These are phyloP conservation scores for Herpetotheres cachinnans DNA, from an alignment of 2,113 vertebrate genomes.

Conservation along the genomic window DNA sequence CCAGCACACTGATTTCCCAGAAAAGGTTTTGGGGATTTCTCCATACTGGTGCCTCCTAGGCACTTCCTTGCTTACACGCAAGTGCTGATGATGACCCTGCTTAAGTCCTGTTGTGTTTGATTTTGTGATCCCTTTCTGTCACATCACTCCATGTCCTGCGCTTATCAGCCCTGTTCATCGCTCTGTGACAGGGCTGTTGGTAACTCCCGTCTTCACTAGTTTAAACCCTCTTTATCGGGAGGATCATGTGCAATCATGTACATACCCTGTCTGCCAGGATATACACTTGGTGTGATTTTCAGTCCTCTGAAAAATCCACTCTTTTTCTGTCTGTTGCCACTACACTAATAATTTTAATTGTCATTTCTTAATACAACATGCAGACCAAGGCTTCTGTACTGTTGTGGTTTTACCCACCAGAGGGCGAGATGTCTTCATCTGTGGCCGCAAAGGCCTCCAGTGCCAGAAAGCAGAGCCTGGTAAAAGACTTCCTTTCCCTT, in stretches of 20 bases:
- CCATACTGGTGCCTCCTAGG: not conserved
- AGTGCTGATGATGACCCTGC: too few species aligned
- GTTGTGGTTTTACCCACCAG: constrained; percentile 7
- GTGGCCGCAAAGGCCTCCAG: not conserved
- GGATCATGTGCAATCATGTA: not conserved
- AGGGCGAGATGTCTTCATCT: constrained; percentile 33
- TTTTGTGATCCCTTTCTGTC: not conserved
- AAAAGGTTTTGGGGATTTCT: not conserved
- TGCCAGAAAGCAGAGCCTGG: not conserved
- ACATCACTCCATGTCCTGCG: accelerated
- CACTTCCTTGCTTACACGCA: too few species aligned
- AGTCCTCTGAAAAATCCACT: not conserved
- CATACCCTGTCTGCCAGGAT: not conserved
- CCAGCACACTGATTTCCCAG: not conserved
- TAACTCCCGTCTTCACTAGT: not conserved
- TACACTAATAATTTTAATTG: not conserved
- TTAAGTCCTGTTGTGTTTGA: not conserved
- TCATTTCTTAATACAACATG: not conserved
- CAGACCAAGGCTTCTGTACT: not conserved
- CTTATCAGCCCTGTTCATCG: not conserved
- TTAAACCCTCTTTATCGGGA: not conserved
- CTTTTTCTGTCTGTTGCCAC: not conserved
- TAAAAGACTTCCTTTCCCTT: not conserved
- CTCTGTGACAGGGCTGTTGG: not conserved
- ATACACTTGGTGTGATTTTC: not conserved